A percentile compares a stretch with the other conserved stretches of the same genome.
phyloP scores from a whole-genome alignment of 2,888 invertebrate genomes.

The Spilosoma lubricipeda region DNA sequence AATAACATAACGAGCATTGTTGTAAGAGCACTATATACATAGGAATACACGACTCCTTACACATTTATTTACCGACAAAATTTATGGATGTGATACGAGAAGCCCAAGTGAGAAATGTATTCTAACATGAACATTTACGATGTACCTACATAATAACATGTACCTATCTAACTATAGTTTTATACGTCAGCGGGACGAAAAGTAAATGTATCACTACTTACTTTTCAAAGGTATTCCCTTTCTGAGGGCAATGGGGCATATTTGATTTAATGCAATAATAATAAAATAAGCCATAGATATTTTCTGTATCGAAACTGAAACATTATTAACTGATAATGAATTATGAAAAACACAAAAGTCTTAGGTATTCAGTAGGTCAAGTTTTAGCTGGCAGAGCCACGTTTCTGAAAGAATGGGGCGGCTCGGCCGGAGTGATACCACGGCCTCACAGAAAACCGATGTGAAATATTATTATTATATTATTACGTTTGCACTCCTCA shows the following conservation, averaged over 20 bases:
- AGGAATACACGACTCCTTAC: neutral
- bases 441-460: too few species aligned
- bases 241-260: neutral
- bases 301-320: neutral
- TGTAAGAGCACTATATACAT: conserved; percentile 1
- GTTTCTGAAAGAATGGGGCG: too few species aligned
- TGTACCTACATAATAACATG: conserved; percentile 16
- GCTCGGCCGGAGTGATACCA: too few species aligned
- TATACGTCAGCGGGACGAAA: neutral
- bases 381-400: too few species aligned
- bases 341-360: neutral
- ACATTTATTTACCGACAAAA: conserved; percentile 17
- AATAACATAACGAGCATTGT: conserved; percentile 3
- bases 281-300: neutral
- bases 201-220: neutral
- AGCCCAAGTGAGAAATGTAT: conserved; percentile 17
- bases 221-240: neutral
- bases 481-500: too few species aligned
- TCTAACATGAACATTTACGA: conserved; percentile 17
- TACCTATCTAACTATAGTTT: neutral
- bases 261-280: neutral
- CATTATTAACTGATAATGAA: neutral
- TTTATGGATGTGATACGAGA: conserved; percentile 18
- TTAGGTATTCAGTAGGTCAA: neutral
- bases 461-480: too few species aligned